Conservation (phyloP, 2,888 invertebrate species). For the Himalopsyche tibetana region DNA sequence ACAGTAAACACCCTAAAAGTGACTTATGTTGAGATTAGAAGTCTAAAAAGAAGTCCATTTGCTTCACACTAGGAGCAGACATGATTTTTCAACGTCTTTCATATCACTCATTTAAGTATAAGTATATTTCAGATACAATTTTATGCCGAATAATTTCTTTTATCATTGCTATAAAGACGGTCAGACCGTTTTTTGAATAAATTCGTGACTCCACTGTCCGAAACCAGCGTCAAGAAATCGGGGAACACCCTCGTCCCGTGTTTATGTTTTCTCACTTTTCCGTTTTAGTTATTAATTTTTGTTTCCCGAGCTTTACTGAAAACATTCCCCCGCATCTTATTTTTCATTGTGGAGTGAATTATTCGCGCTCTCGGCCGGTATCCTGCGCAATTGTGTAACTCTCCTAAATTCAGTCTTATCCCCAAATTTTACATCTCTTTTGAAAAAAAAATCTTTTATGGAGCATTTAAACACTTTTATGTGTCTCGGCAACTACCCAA, state of each 20-base stretch:
- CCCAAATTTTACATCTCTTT: neutral
- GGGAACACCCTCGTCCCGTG: constrained; percentile 22
- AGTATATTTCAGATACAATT: no score
- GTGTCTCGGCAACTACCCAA: neutral
- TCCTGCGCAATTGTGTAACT: constrained; percentile 6
- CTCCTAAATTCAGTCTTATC: neutral
- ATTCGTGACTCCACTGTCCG: neutral
- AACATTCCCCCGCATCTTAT: neutral
- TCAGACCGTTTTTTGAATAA: neutral
- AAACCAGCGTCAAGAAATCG: constrained; percentile 14
- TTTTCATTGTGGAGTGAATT: constrained; percentile 32
- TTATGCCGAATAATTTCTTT: no score
- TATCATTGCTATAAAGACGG: no score
- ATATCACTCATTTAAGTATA: no score
- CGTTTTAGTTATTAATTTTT: constrained; percentile 53
- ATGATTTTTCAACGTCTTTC: no score
- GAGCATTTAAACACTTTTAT: constrained; percentile 21
- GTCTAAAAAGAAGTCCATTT: no score
- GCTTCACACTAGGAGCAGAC: no score
- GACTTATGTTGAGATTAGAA: no score
- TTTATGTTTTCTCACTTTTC: constrained; percentile 49
- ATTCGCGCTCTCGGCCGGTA: neutral
- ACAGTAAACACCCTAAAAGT: no score
- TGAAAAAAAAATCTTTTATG: neutral
- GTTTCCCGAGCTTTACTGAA: constrained; percentile 40